phyloP scores from a whole-genome alignment of 2,888 invertebrate genomes.

The Allygus modestus region DNA sequence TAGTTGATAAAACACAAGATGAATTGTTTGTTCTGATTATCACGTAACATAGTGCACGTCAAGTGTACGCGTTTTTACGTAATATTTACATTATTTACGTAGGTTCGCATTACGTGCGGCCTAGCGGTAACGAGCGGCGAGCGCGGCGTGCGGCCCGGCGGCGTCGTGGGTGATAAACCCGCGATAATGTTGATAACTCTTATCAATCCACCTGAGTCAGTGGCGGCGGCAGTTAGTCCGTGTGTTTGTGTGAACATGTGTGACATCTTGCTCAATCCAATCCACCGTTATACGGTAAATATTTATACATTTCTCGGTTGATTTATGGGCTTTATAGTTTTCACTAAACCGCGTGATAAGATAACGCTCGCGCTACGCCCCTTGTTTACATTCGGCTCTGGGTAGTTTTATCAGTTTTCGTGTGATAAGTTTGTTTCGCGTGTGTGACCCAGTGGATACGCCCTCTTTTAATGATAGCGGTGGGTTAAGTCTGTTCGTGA shows the following conservation, averaged over 20 bases:
- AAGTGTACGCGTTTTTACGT: too few species aligned
- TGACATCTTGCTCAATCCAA: conserved; percentile 34
- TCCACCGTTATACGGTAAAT: conserved; percentile 35
- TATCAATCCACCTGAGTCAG: conserved; percentile 35
- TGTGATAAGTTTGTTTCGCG: neutral
- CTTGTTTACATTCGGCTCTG: neutral
- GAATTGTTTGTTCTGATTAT: too few species aligned
- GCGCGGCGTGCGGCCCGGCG: too few species aligned
- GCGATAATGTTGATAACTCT: conserved; percentile 4
- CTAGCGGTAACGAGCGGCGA: too few species aligned
- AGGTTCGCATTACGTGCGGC: too few species aligned
- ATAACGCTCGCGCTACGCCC: neutral
- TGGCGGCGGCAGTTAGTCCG: neutral
- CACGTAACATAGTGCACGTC: too few species aligned
- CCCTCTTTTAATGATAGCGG: neutral
- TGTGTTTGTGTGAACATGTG: conserved; percentile 1
- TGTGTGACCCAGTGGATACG: neutral
- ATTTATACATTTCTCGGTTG: neutral
- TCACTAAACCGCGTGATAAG: neutral
- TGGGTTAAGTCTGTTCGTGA: too few species aligned
- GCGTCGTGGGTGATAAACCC: neutral
- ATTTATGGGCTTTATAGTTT: neutral
- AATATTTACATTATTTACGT: too few species aligned
- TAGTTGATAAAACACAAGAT: too few species aligned
- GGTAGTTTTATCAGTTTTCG: neutral